Conservation (phyloP, 2,888 invertebrate genomes). For the Campoplex capitator region DNA sequence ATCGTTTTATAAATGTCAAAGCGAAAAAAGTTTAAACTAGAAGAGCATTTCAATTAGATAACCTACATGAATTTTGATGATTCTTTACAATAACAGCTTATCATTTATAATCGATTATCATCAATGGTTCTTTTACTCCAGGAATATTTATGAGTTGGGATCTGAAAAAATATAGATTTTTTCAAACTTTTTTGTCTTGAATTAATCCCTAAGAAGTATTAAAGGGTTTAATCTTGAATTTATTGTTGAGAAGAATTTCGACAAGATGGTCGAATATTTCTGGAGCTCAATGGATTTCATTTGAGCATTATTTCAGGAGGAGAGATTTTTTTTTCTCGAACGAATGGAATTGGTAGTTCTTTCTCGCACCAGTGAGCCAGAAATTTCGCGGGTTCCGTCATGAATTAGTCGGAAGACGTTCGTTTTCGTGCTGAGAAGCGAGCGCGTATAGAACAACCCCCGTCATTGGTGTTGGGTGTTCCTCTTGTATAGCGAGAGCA, state of each 20-base stretch:
- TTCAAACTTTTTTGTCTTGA: background rate
- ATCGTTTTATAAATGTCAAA: too few species aligned
- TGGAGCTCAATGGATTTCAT: slow-evolving; percentile 43
- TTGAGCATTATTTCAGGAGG: slow-evolving; percentile 48
- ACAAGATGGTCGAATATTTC: slow-evolving; percentile 46
- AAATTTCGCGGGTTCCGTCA: slow-evolving; percentile 63
- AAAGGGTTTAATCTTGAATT: slow-evolving; percentile 20
- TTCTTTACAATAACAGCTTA: background rate
- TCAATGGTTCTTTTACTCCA: background rate
- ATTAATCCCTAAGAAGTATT: background rate
- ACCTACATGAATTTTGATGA: too few species aligned
- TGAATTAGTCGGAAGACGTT: slow-evolving; percentile 67
- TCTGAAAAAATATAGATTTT: background rate
- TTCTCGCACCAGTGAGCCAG: slow-evolving; percentile 67
- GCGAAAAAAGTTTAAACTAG: too few species aligned
- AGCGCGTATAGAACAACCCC: slow-evolving; percentile 62
- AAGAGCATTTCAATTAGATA: too few species aligned
- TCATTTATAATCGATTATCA: background rate
- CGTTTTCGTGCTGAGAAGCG: slow-evolving; percentile 57
- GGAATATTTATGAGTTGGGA: background rate
- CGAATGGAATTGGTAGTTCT: slow-evolving; percentile 64
- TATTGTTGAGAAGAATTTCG: slow-evolving; percentile 15
- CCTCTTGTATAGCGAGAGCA: slow-evolving; percentile 52
- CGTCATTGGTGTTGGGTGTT: slow-evolving; percentile 39
- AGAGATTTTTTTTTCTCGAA: slow-evolving; percentile 30